Evolutionary conservation across 1,140 invertebrate genomes (phyloP).

Genomic region (Maconellicoccus hirsutus): DNA sequence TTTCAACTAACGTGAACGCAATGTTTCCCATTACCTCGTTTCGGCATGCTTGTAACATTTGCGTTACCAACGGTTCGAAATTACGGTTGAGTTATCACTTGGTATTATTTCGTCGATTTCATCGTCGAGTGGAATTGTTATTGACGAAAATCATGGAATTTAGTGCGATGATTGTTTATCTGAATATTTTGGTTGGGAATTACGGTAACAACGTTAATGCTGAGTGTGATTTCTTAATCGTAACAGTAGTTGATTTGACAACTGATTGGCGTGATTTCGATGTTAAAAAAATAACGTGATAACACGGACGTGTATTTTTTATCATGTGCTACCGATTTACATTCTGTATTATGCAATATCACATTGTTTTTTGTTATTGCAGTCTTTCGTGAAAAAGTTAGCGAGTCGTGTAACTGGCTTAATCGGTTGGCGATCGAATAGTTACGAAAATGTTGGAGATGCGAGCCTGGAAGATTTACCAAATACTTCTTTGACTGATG

Average conservation of each 20-base stretch:
- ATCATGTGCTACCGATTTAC: too few species aligned
- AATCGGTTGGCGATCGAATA: slow-evolving; percentile 7
- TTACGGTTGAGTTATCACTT: background rate
- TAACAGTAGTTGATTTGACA: too few species aligned
- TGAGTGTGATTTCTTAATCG: too few species aligned
- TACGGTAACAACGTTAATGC: too few species aligned
- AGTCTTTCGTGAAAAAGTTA: slow-evolving; percentile 9
- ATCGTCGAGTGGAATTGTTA: background rate
- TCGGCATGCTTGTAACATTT: background rate
- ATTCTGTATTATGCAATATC: too few species aligned
- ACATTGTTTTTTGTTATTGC: background rate
- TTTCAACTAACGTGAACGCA: too few species aligned
- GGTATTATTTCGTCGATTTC: background rate
- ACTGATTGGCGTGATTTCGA: too few species aligned
- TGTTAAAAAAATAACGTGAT: too few species aligned
- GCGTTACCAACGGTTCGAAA: background rate
- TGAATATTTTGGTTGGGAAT: too few species aligned
- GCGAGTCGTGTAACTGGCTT: background rate
- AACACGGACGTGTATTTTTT: too few species aligned
- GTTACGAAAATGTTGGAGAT: background rate
- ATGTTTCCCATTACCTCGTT: background rate
- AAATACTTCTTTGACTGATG: background rate
- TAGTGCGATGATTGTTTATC: too few species aligned
- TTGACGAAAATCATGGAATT: too few species aligned
- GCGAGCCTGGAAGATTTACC: background rate